Evolutionary conservation across 2,888 invertebrate species (phyloP).

Genomic region (Hyposoter dolosus): DNA sequence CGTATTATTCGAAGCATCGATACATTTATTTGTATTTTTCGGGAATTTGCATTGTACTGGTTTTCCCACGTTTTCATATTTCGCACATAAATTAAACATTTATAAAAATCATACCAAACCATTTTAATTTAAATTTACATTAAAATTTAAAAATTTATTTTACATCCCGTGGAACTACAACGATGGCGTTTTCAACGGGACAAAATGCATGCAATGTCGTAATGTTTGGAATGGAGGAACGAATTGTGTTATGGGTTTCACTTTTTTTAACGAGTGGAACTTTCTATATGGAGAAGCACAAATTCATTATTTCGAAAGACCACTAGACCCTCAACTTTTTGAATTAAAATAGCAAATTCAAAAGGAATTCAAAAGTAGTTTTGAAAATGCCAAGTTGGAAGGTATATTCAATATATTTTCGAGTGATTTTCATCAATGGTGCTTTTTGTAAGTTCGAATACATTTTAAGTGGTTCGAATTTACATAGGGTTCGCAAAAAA

Average conservation of each 20-base stretch:
- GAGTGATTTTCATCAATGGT: conserved; percentile 11
- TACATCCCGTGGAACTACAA: neutral
- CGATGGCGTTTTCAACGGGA: neutral
- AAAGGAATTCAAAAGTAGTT: neutral
- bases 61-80: too few species aligned
- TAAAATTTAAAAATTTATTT: neutral
- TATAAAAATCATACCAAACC: too few species aligned
- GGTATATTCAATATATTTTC: neutral
- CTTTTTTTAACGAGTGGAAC: neutral
- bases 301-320: neutral
- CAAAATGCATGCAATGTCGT: neutral
- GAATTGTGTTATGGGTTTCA: neutral
- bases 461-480: neutral
- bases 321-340: neutral
- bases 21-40: too few species aligned
- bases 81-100: too few species aligned
- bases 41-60: too few species aligned
- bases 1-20: neutral
- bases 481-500: conserved; percentile 20
- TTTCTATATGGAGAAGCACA: neutral
- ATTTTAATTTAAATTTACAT: neutral
- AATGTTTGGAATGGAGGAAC: neutral
- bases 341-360: neutral
- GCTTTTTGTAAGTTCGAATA: neutral
- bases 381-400: neutral